Base-by-base conservation (phyloP, 2,113 vertebrate species). In the Eclectus roratus region DNA sequence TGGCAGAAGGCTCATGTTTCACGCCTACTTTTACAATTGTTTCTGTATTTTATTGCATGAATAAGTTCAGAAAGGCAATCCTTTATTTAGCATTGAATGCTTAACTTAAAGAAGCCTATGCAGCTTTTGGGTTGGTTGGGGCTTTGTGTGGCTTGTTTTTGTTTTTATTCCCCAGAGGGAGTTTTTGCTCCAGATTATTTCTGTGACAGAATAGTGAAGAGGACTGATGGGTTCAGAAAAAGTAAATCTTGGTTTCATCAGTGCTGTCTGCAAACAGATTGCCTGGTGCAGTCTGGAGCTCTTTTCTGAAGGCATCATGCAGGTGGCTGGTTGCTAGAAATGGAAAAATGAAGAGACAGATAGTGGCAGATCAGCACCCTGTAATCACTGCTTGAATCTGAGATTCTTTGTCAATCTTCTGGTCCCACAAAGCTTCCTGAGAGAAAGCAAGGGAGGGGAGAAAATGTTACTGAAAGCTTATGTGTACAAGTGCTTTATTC, bases 341-440 rank as follows among this genome's bases (percentile, higher is more conserved):
- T 60, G 6, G 11, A 61, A 90, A 76, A 91, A 72, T 56, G 2
- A 61, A 28, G 76, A 41, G 77, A 71, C 72, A 79, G 20, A 9
- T 2, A 60, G 66, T 76, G 23, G 70, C 63, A 93, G 64, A 83
- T 80, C 37, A 82, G 18, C 47, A 85, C n/a, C 12, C 56, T 46
- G 2, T 49, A 93, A 90, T 84, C 43, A 65, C 39, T 44, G 9
- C 35, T 74, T 71, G 70, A 85, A 17, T 80, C 56, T 73, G 53
- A 28, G 37, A 46, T 69, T 77, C 21, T 84, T 44, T 86, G 43
- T 91, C 77, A 76, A 20, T 87, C 66, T 91, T 66, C 55, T 68
- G 13, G 52, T 94, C 80, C 43, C 37, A 85, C 70, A 64, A 47
- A 21, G 17, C 49, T 91, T 79, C 35, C 12, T 33, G 50, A 66